Evolutionary conservation across 2,888 invertebrate genomes (phyloP), one percentile per base, ranked within the genome.

Genomic region (Eupithecia subfuscata): DNA sequence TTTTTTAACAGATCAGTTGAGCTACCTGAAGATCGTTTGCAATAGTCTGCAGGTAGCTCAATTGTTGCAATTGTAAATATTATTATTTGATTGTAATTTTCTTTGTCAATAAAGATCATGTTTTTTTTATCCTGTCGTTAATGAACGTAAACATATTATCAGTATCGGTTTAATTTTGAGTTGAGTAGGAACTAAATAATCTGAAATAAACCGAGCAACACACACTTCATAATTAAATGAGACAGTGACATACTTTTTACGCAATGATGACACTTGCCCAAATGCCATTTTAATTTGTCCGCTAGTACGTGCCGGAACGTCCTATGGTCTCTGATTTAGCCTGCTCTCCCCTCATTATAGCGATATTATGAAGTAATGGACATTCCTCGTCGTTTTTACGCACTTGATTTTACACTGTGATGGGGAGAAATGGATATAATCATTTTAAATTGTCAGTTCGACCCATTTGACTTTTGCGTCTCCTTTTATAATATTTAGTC

Each of bases 281-380:
- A 74, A 75, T 75, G 77, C 71, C 79, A 80, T 81, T 81, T 77
- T 82, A 81, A 84, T 82, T 82, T 74, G 82, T 80, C 74, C 48
- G 77, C 74, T 79, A 74, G 87, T 85, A 90, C 91, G 91, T 90
- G 91, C 84, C 86, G 88, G 89, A 84, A 87, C 85, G 89, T 40
- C 82, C 83, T 82, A 86, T 84, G 86, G 84, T 84, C 83, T 80
- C 82, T 82, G 83, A 83, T 77, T 91, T 91, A 87, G 84, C 88
- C 87, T 84, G 84, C 83, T 86, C 89, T 87, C 88, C 88, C 90
- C 90, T 91, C 89, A 91, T 92, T 92, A 91, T 81, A 85, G 84
- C 83, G 87, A 88, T 89, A 90, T 89, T 87, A 87, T 85, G 86
- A 88, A 87, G 90, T 91, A 91, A 92, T 91, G 90, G 91, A 90